Conservation (phyloP, 2,113 vertebrate genomes). For the Oreochromis tanganicae region DNA sequence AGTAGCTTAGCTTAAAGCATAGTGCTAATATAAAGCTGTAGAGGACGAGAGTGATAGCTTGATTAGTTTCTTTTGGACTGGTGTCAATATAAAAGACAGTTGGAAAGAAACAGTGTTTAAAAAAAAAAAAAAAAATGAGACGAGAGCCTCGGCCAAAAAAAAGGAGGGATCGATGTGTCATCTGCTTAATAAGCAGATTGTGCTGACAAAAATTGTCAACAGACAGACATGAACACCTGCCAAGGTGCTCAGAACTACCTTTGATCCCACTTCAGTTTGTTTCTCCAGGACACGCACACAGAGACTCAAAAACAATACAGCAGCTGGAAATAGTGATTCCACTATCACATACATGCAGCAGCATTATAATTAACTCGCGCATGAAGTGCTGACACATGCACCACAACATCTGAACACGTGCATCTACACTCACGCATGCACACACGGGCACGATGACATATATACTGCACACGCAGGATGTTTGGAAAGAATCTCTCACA, state of each 20-base stretch:
- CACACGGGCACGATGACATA: background rate
- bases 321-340: background rate
- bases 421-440: background rate
- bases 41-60: background rate
- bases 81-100: background rate
- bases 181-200: background rate
- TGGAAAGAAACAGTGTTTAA: background rate
- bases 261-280: background rate
- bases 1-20: background rate
- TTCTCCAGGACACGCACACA: background rate
- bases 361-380: background rate
- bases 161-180: background rate
- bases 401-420: background rate
- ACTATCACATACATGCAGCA: background rate
- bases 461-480: background rate
- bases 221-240: background rate
- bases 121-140: background rate
- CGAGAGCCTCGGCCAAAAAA: background rate
- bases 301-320: background rate
- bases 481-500: background rate
- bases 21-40: background rate
- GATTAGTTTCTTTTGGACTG: background rate
- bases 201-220: background rate
- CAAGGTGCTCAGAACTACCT: background rate
- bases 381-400: background rate